phyloP scores from a whole-genome alignment of 2,888 invertebrate genomes.

The Panorpa germanica region DNA sequence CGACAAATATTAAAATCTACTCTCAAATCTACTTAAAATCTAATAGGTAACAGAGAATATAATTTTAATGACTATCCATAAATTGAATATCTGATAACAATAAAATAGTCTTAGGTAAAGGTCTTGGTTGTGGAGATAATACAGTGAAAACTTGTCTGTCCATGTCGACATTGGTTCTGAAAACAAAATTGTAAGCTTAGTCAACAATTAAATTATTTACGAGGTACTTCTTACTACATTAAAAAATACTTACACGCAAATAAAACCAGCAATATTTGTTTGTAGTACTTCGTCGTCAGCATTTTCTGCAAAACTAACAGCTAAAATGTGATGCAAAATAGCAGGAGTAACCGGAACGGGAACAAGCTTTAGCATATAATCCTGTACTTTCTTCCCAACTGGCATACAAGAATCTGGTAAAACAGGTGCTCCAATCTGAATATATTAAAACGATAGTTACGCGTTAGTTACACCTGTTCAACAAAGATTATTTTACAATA shows the following conservation, averaged over 20 bases:
- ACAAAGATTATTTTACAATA: too few species aligned
- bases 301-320: conserved; percentile 70
- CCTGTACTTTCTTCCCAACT: conserved; percentile 78
- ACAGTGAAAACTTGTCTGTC: conserved; percentile 77
- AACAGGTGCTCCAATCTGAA: conserved; percentile 69
- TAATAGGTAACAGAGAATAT: too few species aligned
- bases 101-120: conserved; percentile 72
- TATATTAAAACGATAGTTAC: background rate
- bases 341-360: conserved; percentile 54
- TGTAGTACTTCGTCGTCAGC: conserved; percentile 71
- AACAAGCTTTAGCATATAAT: conserved; percentile 80
- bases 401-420: conserved; percentile 94
- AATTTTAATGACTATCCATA: conserved; percentile 71
- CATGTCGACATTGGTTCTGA: conserved; percentile 74
- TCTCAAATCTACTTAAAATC: background rate
- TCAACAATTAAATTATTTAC: conserved; percentile 3
- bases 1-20: background rate
- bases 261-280: conserved; percentile 76
- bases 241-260: conserved; percentile 65
- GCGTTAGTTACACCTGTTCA: background rate
- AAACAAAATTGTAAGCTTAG: conserved; percentile 16
- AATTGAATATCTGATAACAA: conserved; percentile 84
- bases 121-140: conserved; percentile 84
- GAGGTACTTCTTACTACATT: conserved; percentile 4
- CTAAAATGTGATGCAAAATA: conserved; percentile 73